Conservation (phyloP, 2,888 invertebrate species). For the Helicoverpa assulta region DNA sequence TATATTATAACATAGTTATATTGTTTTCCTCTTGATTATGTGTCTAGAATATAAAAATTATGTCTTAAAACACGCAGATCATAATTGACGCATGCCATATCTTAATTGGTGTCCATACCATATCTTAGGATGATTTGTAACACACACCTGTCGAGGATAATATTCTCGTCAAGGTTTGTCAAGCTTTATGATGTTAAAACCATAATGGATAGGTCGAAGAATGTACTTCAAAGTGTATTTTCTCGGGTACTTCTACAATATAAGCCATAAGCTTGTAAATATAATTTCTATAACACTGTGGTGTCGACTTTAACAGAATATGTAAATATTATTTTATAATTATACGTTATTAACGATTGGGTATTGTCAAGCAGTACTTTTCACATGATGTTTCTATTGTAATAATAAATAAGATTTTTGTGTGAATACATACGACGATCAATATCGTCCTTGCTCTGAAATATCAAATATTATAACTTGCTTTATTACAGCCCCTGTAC, state of each 20-base stretch:
- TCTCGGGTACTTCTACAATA: neutral
- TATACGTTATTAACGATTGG: neutral
- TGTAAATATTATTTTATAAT: conserved; percentile 16
- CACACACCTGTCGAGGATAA: neutral
- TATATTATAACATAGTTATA: no score
- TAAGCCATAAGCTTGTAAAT: neutral
- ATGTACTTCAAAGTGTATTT: no score
- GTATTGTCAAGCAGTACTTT: conserved; percentile 2
- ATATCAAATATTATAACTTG: neutral
- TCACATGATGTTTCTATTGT: neutral
- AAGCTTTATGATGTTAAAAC: neutral
- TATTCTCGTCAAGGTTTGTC: neutral
- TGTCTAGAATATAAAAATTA: conserved; percentile 3
- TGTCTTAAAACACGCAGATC: neutral
- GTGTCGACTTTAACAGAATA: neutral
- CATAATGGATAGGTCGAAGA: neutral
- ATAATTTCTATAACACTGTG: neutral
- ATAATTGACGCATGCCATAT: neutral
- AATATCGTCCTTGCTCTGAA: no score
- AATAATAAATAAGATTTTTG: no score
- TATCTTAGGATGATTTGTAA: neutral
- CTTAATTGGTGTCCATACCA: neutral
- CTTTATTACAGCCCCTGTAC: neutral
- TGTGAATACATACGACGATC: no score
- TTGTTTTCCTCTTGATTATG: neutral